phyloP scores from a whole-genome alignment of 1,140 invertebrate genomes.

The Drosophila paulistorum region DNA sequence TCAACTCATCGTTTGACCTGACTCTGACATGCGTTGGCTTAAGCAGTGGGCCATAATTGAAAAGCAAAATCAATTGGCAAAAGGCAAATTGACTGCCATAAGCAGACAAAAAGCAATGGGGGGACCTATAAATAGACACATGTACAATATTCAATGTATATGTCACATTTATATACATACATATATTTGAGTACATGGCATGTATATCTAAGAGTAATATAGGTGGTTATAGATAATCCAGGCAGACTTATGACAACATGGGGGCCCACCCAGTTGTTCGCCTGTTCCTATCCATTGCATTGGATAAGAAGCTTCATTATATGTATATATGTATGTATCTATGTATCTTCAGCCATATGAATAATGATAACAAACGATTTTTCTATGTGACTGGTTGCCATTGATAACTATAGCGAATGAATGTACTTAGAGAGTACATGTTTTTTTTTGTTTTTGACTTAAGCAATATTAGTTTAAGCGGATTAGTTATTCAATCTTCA shows the following conservation, averaged over 20 bases:
- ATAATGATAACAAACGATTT: constrained; percentile 57
- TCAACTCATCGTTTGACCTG: constrained; percentile 30
- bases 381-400: constrained; percentile 20
- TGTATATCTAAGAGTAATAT: constrained; percentile 12
- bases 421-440: constrained; percentile 19
- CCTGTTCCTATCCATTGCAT: constrained; percentile 4
- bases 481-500: constrained; percentile 27
- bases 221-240: constrained; percentile 4
- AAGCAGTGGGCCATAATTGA: constrained; percentile 65
- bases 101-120: constrained; percentile 52
- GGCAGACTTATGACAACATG: constrained; percentile 3
- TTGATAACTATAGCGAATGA: constrained; percentile 60
- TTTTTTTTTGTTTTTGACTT: neutral
- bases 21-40: constrained; percentile 51
- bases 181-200: constrained; percentile 10
- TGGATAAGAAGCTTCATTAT: constrained; percentile 53
- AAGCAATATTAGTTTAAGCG: constrained; percentile 33
- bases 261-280: constrained; percentile 8
- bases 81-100: constrained; percentile 55
- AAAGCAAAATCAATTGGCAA: constrained; percentile 57
- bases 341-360: constrained; percentile 23
- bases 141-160: neutral
- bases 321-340: neutral
- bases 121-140: constrained; percentile 47
- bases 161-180: constrained; percentile 3